phyloP scores from a whole-genome alignment of 1,140 invertebrate species.

The Cydia fagiglandana region DNA sequence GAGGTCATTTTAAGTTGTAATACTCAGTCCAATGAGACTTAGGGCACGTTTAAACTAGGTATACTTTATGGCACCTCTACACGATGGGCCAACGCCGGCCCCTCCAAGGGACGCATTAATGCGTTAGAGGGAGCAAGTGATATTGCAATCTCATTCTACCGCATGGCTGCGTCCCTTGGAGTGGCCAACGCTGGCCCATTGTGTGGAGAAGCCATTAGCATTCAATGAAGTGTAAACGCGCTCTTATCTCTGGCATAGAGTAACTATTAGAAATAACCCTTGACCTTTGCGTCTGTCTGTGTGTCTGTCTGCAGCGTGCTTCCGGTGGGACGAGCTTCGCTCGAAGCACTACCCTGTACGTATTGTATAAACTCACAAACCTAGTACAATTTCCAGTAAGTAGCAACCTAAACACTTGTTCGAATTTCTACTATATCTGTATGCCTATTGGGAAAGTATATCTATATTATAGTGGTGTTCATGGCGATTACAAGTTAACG shows the following conservation, averaged over 20 bases:
- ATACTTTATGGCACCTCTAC: no score
- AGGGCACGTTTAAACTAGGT: background rate
- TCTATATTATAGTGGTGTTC: slow-evolving; percentile 24
- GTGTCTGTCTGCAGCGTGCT: slow-evolving; percentile 1
- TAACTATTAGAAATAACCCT: background rate
- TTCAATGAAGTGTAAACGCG: background rate
- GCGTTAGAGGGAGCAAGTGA: no score
- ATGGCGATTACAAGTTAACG: slow-evolving; percentile 17
- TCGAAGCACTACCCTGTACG: slow-evolving; percentile 18
- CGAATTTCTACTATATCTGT: slow-evolving; percentile 26
- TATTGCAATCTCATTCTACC: no score
- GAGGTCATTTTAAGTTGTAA: slow-evolving; percentile 8
- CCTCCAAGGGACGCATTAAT: no score
- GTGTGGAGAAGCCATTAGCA: no score
- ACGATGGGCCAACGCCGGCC: no score
- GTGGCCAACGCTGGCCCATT: no score
- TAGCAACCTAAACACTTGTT: background rate
- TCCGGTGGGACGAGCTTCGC: background rate
- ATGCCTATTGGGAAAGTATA: slow-evolving; percentile 21
- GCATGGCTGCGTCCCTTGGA: no score
- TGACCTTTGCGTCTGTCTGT: background rate
- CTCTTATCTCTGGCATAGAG: background rate
- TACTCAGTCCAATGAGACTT: background rate
- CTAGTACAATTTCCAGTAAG: slow-evolving; percentile 13
- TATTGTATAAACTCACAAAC: slow-evolving; percentile 20